Base-by-base conservation (phyloP, 2,113 vertebrate species). In the Hemiprocne comata region DNA sequence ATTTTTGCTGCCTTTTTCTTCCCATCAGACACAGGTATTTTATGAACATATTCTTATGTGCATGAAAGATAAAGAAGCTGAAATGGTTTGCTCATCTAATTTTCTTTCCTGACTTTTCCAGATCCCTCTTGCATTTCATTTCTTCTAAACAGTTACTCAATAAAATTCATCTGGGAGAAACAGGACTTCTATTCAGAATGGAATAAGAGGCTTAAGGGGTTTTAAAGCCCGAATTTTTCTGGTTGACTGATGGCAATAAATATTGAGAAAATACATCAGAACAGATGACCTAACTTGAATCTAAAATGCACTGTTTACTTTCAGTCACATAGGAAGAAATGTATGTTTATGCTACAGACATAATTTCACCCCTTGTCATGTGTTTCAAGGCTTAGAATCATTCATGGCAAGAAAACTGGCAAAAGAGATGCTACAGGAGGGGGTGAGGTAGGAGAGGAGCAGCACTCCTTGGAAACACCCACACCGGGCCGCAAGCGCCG, bases 331-430 rank as follows among this genome's bases (percentile, higher is more conserved):
- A 60, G 62, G n/a, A 89, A 31, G 48, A 84, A 57, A 64, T 34
- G 7, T 66, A 11, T 20, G 10, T 66, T 46, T 60, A 9, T 33
- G 19, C 34, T 75, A 11, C 31, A 70, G 57, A 46, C 10, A 6
- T 93, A 80, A 78, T 74, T 64, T 75, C 44, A 54, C 46, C 36
- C 42, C n/a, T 85, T 96, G 26, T 94, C 28, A 0, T 97, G 58
- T 96, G 57, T 96, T 96, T 83, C 78, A 97, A 99, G 99, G 96
- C 97, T 99, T 67, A 98, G 98, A 95, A 99, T 98, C 72, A 98
- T 99, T 95, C 98, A 99, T 26, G 98, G 98, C 69, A 99, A 99
- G 97, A 98, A 97, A 91, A 99, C 98, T 1, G 99, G 98, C 16
- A 99, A 98, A 86, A 98, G 98, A 81, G 99, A 99, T 28, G 94